Evolutionary conservation across 2,797 vertebrate species (phyloP).

Genomic region (Acrossocheilus wenchowensis): DNA sequence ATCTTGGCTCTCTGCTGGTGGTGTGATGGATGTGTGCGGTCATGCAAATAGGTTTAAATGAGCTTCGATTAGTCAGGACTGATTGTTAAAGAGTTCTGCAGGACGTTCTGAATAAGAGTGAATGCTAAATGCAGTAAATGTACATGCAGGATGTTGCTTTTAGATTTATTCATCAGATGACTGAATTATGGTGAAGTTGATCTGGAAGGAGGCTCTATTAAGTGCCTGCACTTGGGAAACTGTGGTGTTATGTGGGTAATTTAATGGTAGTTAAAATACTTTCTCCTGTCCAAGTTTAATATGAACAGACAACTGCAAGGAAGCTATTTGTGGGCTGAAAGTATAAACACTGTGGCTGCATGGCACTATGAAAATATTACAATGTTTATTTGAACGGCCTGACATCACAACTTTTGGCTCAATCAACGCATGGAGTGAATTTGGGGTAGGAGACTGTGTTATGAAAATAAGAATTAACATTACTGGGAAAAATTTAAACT

Average conservation of each 20-base stretch:
- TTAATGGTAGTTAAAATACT: not conserved
- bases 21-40: not conserved
- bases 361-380: constrained; percentile 15
- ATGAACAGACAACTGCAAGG: not conserved
- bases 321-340: not conserved
- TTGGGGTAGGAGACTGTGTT: not conserved
- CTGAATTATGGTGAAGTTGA: constrained; percentile 14
- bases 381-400: not conserved
- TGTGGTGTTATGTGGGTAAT: not conserved
- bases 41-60: constrained; percentile 14
- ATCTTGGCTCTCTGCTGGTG: not conserved
- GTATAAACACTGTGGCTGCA: constrained; percentile 10
- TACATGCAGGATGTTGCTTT: not conserved
- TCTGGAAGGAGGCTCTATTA: not conserved
- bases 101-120: not conserved
- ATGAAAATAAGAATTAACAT: not conserved
- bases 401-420: not conserved
- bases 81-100: not conserved
- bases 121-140: not conserved
- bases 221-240: not conserved
- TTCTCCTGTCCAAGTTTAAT: not conserved
- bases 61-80: constrained; percentile 13
- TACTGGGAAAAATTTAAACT: not conserved
- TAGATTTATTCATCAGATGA: not conserved
- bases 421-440: not conserved